A percentile compares a stretch with the other conserved stretches of the same genome.
phyloP scores from a whole-genome alignment of 2,113 vertebrate genomes.

The Oryzias woworae region DNA sequence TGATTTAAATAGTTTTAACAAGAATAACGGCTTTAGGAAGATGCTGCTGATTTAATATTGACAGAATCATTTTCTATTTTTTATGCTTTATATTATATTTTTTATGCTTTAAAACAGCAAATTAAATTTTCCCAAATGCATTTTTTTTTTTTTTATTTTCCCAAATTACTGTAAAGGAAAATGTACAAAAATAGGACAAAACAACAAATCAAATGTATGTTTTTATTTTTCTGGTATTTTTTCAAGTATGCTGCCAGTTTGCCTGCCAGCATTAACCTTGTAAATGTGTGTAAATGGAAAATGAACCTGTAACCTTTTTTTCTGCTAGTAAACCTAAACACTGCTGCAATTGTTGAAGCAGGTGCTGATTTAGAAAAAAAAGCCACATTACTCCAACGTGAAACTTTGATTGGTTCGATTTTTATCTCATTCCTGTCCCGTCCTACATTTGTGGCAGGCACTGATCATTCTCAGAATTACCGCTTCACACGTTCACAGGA shows the following conservation, averaged over 20 bases:
- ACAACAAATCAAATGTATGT: no score
- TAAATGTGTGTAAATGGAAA: conserved; percentile 37
- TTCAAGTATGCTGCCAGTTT: not conserved
- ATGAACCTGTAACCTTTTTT: conserved; percentile 50
- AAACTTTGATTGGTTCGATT: conserved; percentile 47
- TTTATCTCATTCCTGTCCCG: conserved; percentile 40
- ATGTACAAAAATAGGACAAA: not conserved
- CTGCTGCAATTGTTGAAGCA: conserved; percentile 47
- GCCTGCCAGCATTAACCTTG: conserved; percentile 29
- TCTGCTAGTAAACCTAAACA: conserved; percentile 32
- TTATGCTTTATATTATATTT: not conserved
- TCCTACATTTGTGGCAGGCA: conserved; percentile 35
- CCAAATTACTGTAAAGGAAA: conserved; percentile 12
- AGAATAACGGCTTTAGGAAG: conserved; percentile 12
- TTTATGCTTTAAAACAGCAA: not conserved
- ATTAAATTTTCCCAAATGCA: no score
- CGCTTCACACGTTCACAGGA: conserved; percentile 68
- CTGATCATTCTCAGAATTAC: conserved; percentile 51
- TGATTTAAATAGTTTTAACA: conserved; percentile 15
- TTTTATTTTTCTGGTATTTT: not conserved
- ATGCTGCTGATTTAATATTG: conserved; percentile 13
- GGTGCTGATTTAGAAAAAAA: conserved; percentile 40
- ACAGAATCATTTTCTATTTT: not conserved
- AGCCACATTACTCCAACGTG: conserved; percentile 38
- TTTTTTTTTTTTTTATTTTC: no score